A percentile compares a stretch with the other conserved stretches of the same genome.
These are phyloP conservation scores for Chelidonichthys spinosus DNA, from an alignment of 2,797 vertebrate genomes.

Conservation along the genomic window DNA sequence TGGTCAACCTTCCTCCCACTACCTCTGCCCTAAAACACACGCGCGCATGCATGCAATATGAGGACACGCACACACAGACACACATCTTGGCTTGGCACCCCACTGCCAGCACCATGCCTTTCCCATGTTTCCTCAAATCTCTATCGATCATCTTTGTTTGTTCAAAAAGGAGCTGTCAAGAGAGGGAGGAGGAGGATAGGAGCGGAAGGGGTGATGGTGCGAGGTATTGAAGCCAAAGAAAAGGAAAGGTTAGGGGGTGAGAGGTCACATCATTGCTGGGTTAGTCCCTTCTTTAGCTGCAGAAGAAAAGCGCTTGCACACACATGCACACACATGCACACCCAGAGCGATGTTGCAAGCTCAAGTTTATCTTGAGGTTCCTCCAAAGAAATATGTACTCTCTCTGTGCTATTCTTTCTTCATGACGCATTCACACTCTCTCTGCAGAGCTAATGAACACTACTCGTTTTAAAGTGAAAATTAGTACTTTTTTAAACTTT, in stretches of 20 bases:
- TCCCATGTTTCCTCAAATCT: constrained; percentile 55
- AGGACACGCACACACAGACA: constrained; percentile 14
- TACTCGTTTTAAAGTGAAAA: background rate
- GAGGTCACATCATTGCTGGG: constrained; percentile 50
- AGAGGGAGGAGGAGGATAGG: constrained; percentile 25
- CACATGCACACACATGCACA: constrained; percentile 1
- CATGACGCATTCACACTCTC: background rate
- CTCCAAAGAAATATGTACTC: constrained; percentile 2
- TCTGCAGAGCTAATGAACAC: background rate
- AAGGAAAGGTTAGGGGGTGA: constrained; percentile 62
- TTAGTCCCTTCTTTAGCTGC: constrained; percentile 41
- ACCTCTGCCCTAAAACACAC: constrained; percentile 61
- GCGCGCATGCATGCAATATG: constrained; percentile 10
- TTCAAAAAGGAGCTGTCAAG: constrained; percentile 48
- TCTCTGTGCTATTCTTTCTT: background rate
- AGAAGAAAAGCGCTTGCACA: constrained; percentile 13
- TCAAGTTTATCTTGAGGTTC: constrained; percentile 30
- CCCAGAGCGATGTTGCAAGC: constrained; percentile 28
- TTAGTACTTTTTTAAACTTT: background rate
- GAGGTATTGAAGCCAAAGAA: constrained; percentile 47
- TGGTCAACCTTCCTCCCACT: constrained; percentile 67
- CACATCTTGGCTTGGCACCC: constrained; percentile 45
- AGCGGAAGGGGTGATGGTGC: constrained; percentile 32
- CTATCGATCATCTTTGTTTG: constrained; percentile 66
- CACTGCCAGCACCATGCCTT: constrained; percentile 50